A percentile compares a stretch with the other conserved stretches of the same genome.
Conservation (phyloP, 2,797 vertebrate species). For the Staurois parvus region DNA sequence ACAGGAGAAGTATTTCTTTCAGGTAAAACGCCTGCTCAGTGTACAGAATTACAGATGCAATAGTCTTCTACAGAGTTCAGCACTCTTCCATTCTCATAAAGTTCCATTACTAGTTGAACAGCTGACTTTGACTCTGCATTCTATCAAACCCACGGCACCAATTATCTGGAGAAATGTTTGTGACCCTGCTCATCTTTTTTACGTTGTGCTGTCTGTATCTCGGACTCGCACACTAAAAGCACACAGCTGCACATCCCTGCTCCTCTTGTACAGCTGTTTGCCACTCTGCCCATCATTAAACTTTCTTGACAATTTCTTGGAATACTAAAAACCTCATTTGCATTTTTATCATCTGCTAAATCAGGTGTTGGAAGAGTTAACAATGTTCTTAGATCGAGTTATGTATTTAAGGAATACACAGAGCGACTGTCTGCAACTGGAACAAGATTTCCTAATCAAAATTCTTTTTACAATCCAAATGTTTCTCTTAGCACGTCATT, state of each 20-base stretch:
- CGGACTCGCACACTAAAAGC: conserved; percentile 3
- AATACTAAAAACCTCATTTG: neutral
- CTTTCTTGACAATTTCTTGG: neutral
- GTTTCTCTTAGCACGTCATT: conserved; percentile 51
- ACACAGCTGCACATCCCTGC: conserved; percentile 3
- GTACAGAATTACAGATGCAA: neutral
- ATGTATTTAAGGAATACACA: conserved; percentile 55
- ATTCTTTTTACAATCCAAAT: conserved; percentile 60
- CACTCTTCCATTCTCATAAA: neutral
- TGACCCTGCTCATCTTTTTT: neutral
- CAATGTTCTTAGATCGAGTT: conserved; percentile 40
- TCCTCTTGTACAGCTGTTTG: conserved; percentile 9
- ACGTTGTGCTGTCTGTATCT: conserved; percentile 13
- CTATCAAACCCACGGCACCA: conserved; percentile 17
- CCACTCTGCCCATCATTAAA: conserved; percentile 14
- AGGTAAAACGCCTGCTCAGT: neutral
- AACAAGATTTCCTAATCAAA: conserved; percentile 63
- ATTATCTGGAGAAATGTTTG: conserved; percentile 5
- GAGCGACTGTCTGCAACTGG: conserved; percentile 53
- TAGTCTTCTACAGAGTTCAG: neutral
- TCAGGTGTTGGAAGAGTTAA: conserved; percentile 39
- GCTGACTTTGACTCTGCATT: conserved; percentile 1
- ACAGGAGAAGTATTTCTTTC: neutral
- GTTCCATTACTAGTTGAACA: neutral
- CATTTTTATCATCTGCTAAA: neutral